A percentile compares a stretch with the other conserved stretches of the same genome.
Evolutionary conservation across 2,888 invertebrate genomes (phyloP).

Genomic region (Melieria picta): DNA sequence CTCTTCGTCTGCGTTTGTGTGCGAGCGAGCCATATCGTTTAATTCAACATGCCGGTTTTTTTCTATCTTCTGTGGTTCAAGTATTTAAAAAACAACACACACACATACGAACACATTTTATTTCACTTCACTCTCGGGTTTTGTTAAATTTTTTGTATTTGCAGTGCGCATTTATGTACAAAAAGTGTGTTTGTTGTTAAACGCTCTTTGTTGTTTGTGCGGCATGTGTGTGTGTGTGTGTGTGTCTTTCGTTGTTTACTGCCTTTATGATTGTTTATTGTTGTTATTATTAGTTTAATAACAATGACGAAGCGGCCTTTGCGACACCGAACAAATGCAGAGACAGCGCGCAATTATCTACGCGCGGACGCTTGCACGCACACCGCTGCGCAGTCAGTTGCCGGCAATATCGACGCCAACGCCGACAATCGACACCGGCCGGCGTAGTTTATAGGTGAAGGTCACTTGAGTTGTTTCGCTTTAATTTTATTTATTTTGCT

Average conservation of each 20-base stretch:
- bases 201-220: too few species aligned
- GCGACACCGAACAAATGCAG: not conserved
- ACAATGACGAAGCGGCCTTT: not conserved
- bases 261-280: not conserved
- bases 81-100: not conserved
- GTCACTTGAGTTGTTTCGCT: slow-evolving; percentile 19
- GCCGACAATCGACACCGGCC: not conserved
- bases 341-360: too few species aligned
- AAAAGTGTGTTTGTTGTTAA: too few species aligned
- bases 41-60: not conserved
- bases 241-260: too few species aligned
- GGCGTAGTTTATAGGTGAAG: slow-evolving; percentile 28
- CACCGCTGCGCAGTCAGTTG: not conserved
- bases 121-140: not conserved
- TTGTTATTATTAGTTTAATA: not conserved
- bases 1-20: not conserved
- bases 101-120: not conserved
- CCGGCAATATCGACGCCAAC: not conserved
- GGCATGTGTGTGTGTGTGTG: too few species aligned
- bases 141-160: not conserved
- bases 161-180: too few species aligned
- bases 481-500: too few species aligned
- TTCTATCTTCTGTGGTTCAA: too few species aligned
- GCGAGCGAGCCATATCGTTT: not conserved
- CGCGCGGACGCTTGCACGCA: not conserved